Conservation (phyloP, 2,113 vertebrate genomes). For the Gasterosteus aculeatus region DNA sequence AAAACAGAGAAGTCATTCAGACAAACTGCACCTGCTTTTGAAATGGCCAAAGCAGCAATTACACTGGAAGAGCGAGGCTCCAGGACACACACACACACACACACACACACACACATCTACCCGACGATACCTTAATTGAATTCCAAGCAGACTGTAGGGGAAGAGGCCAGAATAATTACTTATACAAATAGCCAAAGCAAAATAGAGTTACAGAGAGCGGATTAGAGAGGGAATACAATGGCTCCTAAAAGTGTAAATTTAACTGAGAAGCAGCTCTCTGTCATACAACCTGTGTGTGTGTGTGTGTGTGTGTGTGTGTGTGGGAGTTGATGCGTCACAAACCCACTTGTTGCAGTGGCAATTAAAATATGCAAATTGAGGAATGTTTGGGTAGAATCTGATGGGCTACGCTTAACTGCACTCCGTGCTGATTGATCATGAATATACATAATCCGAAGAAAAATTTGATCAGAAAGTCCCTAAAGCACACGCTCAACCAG, state of each 20-base stretch:
- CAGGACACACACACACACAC: constrained; percentile 1
- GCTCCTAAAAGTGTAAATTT: constrained; percentile 43
- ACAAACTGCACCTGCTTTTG: constrained; percentile 76
- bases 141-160: constrained; percentile 48
- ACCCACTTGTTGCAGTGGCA: constrained; percentile 54
- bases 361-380: constrained; percentile 73
- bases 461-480: constrained; percentile 31
- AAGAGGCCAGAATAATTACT: constrained; percentile 62
- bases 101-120: constrained; percentile 20
- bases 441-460: constrained; percentile 60
- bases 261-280: constrained; percentile 16
- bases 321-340: constrained; percentile 46
- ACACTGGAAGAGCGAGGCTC: constrained; percentile 32
- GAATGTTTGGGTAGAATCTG: constrained; percentile 53
- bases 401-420: constrained; percentile 69
- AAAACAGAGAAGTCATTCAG: constrained; percentile 78
- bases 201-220: constrained; percentile 36
- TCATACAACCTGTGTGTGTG: constrained; percentile 18
- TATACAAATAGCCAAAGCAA: constrained; percentile 54
- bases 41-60: constrained; percentile 74
- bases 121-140: constrained; percentile 41
- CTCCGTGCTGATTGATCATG: constrained; percentile 62
- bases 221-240: constrained; percentile 38
- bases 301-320: not conserved
- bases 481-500: constrained; percentile 14